Conservation (phyloP, 1,140 invertebrate genomes). For the Conus ventricosus region DNA sequence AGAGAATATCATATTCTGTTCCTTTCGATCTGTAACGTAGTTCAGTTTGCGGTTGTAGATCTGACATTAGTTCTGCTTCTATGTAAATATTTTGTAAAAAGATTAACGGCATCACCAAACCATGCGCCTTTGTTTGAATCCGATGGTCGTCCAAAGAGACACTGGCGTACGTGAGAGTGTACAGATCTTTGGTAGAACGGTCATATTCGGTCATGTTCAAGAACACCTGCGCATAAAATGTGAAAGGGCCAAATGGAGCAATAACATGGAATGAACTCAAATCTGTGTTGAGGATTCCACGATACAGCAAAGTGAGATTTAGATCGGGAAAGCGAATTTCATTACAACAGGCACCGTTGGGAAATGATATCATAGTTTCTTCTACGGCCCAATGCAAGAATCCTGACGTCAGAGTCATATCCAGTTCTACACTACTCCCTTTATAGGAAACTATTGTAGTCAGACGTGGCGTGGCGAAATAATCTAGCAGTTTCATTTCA, state of each 20-base stretch:
- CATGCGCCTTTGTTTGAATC: neutral
- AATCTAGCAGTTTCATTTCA: neutral
- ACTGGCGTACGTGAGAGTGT: constrained; percentile 9
- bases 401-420: neutral
- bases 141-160: neutral
- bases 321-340: neutral
- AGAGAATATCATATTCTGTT: constrained; percentile 22
- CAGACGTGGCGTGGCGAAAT: neutral
- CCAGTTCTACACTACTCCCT: neutral
- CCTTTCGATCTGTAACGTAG: neutral
- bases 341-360: neutral
- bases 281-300: no score
- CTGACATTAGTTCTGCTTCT: neutral
- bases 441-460: neutral
- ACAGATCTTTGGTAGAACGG: neutral
- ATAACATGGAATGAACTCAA: no score
- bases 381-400: neutral
- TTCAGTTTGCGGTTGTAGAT: neutral
- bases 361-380: neutral
- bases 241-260: neutral
- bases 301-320: neutral
- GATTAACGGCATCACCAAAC: neutral
- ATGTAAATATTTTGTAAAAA: neutral
- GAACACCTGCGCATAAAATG: neutral
- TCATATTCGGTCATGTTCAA: neutral